Base-by-base conservation (phyloP, 2,888 invertebrate genomes). In the Caenorhabditis japonica region DNA sequence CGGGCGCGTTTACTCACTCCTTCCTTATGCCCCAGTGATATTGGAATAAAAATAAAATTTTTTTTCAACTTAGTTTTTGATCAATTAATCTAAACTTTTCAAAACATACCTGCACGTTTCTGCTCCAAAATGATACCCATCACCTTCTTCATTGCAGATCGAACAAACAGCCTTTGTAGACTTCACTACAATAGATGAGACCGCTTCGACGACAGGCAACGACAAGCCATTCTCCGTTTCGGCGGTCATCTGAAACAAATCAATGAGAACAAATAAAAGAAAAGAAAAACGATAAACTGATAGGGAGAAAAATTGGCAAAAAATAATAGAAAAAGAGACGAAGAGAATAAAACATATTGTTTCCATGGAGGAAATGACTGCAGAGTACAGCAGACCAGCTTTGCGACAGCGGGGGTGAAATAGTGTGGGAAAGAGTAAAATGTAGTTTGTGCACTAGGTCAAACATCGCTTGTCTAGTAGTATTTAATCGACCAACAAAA, bases 51-150 rank as follows among this genome's bases (percentile, higher is more conserved):
- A n/a, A n/a, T n/a, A n/a, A n/a, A n/a, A 17, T 27, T 53, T 38
- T 38, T 25, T 39, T n/a, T n/a, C n/a, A n/a, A n/a, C 27, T 25
- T 1, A n/a, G 17, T 43, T 33, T n/a, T 41, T 19, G 27, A 38
- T 13, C 39, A 3, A 10, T 7, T 17, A 3, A 17, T 39, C 19
- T 3, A 7, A 8, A 27, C 25, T 1, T n/a, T 5, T 25, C 4
- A 10, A 4, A 19, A 47, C 30, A 17, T 30, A 72, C 71, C 71
- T 64, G 66, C 73, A 73, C 1, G 73, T 66, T 51, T 73, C 66
- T 17, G 66, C 66, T 17, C 73, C 73, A 53, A 73, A 73, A 52
- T 73, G 73, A 39, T 38, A 73, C 1, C 73, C 73, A 15, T 66
- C 66, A 12, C 73, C 66, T 19, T 53, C 51, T 34, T 73, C 73